These are phyloP conservation scores for Neosalanx taihuensis DNA, from an alignment of 2,797 vertebrate genomes.

Conservation along the genomic window DNA sequence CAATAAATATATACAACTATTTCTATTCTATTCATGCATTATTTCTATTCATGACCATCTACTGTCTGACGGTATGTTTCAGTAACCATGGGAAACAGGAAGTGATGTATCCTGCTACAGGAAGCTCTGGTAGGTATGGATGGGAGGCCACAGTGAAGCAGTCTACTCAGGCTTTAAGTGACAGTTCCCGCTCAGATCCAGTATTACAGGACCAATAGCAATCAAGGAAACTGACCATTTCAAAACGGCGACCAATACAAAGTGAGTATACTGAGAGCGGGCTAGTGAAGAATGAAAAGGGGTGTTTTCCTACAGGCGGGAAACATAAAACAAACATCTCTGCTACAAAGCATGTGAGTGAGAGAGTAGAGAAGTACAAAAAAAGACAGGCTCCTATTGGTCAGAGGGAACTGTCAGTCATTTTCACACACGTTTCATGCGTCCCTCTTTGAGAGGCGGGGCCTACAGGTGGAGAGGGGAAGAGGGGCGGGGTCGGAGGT, in stretches of 20 bases:
- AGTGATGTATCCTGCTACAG: background rate
- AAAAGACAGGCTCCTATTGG: slow-evolving; percentile 17
- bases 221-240: background rate
- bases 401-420: slow-evolving; percentile 57
- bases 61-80: background rate
- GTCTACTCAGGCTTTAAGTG: slow-evolving; percentile 41
- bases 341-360: slow-evolving; percentile 3
- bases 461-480: slow-evolving; percentile 80
- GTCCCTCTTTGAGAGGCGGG: slow-evolving; percentile 68
- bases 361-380: slow-evolving; percentile 10
- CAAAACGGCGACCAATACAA: background rate
- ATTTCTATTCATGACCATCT: background rate
- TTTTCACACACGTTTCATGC: slow-evolving; percentile 84
- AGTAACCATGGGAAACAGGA: background rate
- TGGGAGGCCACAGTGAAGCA: slow-evolving; percentile 3
- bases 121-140: background rate
- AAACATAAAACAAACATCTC: slow-evolving; percentile 27
- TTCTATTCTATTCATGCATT: background rate
- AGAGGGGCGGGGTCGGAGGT: slow-evolving; percentile 80
- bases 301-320: slow-evolving; percentile 32
- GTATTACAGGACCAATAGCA: slow-evolving; percentile 43
- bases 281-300: background rate
- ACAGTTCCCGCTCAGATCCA: slow-evolving; percentile 56
- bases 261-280: background rate
- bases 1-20: background rate